Conservation (phyloP, 2,797 vertebrate genomes). For the Melanotaenia pygmaea region DNA sequence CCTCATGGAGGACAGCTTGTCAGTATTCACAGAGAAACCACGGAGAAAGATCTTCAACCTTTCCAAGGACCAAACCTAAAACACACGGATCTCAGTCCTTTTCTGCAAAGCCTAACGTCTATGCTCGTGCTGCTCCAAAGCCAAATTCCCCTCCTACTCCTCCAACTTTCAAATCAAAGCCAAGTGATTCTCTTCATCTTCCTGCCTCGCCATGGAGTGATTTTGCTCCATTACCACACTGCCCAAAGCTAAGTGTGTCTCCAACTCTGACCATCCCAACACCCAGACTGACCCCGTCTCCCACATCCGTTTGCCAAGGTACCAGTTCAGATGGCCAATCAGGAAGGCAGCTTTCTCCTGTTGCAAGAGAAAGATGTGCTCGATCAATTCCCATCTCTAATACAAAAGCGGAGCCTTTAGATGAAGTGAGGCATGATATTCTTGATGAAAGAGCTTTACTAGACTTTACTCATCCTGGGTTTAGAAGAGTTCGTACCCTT, state of each 20-base stretch:
- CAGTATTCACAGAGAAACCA: slow-evolving; percentile 35
- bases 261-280: slow-evolving; percentile 65
- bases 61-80: slow-evolving; percentile 63
- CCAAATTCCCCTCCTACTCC: slow-evolving; percentile 56
- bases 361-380: slow-evolving; percentile 62
- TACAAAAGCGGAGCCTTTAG: slow-evolving; percentile 11
- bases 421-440: slow-evolving; percentile 37
- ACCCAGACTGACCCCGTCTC: slow-evolving; percentile 64
- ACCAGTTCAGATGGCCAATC: slow-evolving; percentile 34
- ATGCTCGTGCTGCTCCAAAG: slow-evolving; percentile 42
- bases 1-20: slow-evolving; percentile 41
- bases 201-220: slow-evolving; percentile 33
- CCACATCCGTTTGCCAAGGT: slow-evolving; percentile 45
- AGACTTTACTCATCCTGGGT: slow-evolving; percentile 53
- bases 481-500: slow-evolving; percentile 24
- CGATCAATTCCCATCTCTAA: slow-evolving; percentile 73
- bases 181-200: slow-evolving; percentile 46
- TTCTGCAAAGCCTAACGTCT: slow-evolving; percentile 46
- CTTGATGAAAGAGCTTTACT: slow-evolving; percentile 62
- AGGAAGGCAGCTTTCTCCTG: slow-evolving; percentile 53
- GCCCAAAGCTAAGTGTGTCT: slow-evolving; percentile 50
- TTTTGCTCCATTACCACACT: slow-evolving; percentile 35
- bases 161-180: slow-evolving; percentile 48
- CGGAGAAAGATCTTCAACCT: slow-evolving; percentile 58
- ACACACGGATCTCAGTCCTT: slow-evolving; percentile 37